Conservation (phyloP, 1,140 invertebrate genomes). For the Chrysoperla carnea region DNA sequence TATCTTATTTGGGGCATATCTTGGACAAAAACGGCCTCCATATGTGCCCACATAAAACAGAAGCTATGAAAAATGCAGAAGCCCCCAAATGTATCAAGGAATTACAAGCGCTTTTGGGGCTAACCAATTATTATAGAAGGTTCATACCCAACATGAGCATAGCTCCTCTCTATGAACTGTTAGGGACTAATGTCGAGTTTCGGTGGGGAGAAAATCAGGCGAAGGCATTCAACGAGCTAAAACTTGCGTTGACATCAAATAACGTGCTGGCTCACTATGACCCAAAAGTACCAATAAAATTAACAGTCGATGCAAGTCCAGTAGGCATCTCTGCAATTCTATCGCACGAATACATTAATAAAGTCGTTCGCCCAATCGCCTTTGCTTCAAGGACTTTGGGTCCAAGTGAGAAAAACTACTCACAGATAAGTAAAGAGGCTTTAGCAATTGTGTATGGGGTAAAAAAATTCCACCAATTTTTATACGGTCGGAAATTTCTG, state of each 20-base stretch:
- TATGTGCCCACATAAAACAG: too few species aligned
- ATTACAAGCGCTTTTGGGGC: slow-evolving; percentile 19
- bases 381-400: slow-evolving; percentile 16
- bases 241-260: slow-evolving; percentile 9
- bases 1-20: too few species aligned
- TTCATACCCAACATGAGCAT: slow-evolving; percentile 14
- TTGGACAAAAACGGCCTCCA: too few species aligned
- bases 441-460: slow-evolving; percentile 24
- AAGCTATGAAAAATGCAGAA: too few species aligned
- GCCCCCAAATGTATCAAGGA: slow-evolving; percentile 17
- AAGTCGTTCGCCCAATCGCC: slow-evolving; percentile 14
- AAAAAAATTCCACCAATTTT: slow-evolving; percentile 28
- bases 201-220: slow-evolving; percentile 1
- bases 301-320: slow-evolving; percentile 22
- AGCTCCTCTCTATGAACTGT: slow-evolving; percentile 5
- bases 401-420: slow-evolving; percentile 18
- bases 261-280: slow-evolving; percentile 18
- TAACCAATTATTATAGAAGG: slow-evolving; percentile 20
- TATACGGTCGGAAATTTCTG: slow-evolving; percentile 27
- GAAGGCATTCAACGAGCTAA: slow-evolving; percentile 9
- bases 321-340: slow-evolving; percentile 20
- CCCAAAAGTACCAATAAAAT: slow-evolving; percentile 12
- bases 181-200: slow-evolving; percentile 1
- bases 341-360: slow-evolving; percentile 15
- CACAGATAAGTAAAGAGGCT: slow-evolving; percentile 25